phyloP scores from a whole-genome alignment of 2,797 vertebrate genomes.

The Distichodus sexfasciatus region DNA sequence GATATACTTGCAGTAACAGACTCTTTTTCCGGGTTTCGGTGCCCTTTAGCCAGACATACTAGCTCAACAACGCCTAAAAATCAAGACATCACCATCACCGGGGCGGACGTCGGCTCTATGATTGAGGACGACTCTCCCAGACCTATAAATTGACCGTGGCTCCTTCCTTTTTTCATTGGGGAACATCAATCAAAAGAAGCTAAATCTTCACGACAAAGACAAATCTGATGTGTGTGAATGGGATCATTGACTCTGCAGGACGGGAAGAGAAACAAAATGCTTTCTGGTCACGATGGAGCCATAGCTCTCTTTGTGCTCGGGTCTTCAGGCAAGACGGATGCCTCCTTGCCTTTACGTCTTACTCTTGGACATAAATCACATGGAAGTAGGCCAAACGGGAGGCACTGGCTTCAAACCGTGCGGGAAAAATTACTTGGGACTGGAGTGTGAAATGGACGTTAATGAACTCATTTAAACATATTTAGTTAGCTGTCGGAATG shows the following conservation, averaged over 20 bases:
- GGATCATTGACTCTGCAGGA: conserved; percentile 57
- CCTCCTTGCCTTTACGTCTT: conserved; percentile 52
- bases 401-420: conserved; percentile 47
- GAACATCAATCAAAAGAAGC: conserved; percentile 65
- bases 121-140: background rate
- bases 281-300: conserved; percentile 43
- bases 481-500: conserved; percentile 38
- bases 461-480: conserved; percentile 38
- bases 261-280: conserved; percentile 42
- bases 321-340: conserved; percentile 54
- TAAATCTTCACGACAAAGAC: conserved; percentile 61
- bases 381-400: conserved; percentile 53
- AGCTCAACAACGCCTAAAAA: too few relatives aligned
- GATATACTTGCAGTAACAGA: too few relatives aligned
- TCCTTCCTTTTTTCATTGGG: conserved; percentile 55
- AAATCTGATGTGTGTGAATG: conserved; percentile 58
- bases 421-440: conserved; percentile 48
- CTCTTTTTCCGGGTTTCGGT: too few relatives aligned
- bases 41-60: too few relatives aligned
- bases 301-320: conserved; percentile 48
- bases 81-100: too few relatives aligned
- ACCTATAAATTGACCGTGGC: conserved; percentile 35
- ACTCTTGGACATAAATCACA: conserved; percentile 57
- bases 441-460: conserved; percentile 26
- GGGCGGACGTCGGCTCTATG: background rate